Conservation (phyloP, 2,113 vertebrate genomes). For the Hiodon alosoides region DNA sequence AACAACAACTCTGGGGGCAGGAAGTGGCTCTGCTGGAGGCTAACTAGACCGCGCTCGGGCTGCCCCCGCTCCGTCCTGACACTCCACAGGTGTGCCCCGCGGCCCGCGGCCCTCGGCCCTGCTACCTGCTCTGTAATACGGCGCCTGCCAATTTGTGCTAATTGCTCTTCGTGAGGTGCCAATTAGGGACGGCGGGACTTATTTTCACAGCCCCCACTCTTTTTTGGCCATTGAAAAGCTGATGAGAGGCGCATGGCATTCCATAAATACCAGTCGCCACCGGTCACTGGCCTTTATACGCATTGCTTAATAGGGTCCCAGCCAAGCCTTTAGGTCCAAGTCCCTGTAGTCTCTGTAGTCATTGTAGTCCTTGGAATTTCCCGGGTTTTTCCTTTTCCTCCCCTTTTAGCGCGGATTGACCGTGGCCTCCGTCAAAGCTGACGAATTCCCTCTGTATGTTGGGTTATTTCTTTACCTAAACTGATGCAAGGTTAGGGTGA, state of each 20-base stretch:
- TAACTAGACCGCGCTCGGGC: conserved; percentile 35
- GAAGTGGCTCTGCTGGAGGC: conserved; percentile 61
- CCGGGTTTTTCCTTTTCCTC: too few relatives aligned
- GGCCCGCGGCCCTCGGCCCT: conserved; percentile 41
- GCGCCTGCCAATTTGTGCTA: conserved; percentile 43
- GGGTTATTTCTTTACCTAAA: too few relatives aligned
- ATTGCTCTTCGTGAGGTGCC: conserved; percentile 40
- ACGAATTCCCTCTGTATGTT: too few relatives aligned
- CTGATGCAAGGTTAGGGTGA: too few relatives aligned
- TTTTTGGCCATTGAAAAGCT: conserved; percentile 4
- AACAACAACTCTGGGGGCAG: conserved; percentile 60
- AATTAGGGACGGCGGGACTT: conserved; percentile 3
- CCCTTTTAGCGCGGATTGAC: too few relatives aligned
- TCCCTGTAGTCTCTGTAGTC: too few relatives aligned
- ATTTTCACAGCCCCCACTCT: not conserved
- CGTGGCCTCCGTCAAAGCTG: too few relatives aligned
- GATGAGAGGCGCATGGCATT: not conserved
- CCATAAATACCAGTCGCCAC: too few relatives aligned
- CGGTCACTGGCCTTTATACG: not conserved
- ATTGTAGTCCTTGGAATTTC: too few relatives aligned
- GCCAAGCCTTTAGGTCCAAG: too few relatives aligned
- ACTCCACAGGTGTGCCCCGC: conserved; percentile 35
- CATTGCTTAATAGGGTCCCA: not conserved
- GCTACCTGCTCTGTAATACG: conserved; percentile 40
- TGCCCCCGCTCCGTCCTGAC: not conserved